phyloP scores from a whole-genome alignment of 2,797 vertebrate genomes.

The Ctenosaura bakeri region DNA sequence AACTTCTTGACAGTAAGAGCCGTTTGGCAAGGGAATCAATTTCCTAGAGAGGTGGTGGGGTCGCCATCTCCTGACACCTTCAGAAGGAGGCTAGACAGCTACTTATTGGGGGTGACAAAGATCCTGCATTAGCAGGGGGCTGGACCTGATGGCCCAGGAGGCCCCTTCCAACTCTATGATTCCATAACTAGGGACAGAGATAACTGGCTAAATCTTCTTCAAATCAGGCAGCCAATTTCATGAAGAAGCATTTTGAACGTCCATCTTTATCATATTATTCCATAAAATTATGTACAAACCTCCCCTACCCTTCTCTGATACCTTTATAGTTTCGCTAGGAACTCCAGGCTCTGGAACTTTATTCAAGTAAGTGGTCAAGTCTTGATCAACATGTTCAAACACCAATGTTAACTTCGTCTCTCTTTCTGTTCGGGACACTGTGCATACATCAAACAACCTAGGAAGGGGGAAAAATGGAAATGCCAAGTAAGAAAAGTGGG shows the following conservation, averaged over 20 bases:
- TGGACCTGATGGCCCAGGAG: too few relatives aligned
- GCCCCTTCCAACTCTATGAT: too few relatives aligned
- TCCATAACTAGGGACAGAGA: not conserved
- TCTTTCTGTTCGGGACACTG: slow-evolving; percentile 95
- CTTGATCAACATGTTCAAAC: slow-evolving; percentile 99
- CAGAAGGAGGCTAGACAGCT: too few relatives aligned
- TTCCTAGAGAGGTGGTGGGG: too few relatives aligned
- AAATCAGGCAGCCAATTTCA: not conserved
- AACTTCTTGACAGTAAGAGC: too few relatives aligned
- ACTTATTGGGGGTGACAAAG: too few relatives aligned
- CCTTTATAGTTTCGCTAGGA: slow-evolving; percentile 97
- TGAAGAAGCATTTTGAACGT: slow-evolving; percentile 10
- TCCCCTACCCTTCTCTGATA: slow-evolving; percentile 73
- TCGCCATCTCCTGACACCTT: too few relatives aligned
- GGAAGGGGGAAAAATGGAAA: slow-evolving; percentile 58
- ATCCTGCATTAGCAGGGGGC: too few relatives aligned
- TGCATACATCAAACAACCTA: slow-evolving; percentile 98
- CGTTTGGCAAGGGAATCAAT: too few relatives aligned
- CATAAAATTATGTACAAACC: slow-evolving; percentile 52
- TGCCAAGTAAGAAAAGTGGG: slow-evolving; percentile 58
- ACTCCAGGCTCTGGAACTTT: slow-evolving; percentile 98
- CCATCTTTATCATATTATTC: slow-evolving; percentile 12
- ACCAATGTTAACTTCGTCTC: slow-evolving; percentile 98
- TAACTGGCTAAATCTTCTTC: not conserved
- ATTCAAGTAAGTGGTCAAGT: slow-evolving; percentile 98